Evolutionary conservation across 2,888 invertebrate species (phyloP), one percentile per base, ranked within the genome.

Genomic region (Crioceris asparagi): DNA sequence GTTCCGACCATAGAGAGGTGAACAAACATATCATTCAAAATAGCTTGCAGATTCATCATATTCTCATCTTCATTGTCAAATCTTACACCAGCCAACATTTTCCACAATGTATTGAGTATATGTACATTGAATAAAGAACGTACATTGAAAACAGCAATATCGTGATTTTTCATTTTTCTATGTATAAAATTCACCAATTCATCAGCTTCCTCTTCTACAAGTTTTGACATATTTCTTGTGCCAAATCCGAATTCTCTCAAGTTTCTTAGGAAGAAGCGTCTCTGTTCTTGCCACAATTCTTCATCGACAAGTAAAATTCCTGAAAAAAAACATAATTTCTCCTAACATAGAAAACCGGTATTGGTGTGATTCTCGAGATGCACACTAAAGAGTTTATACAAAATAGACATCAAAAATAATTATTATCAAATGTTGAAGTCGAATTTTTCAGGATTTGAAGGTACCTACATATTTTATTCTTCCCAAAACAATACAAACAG

Each of bases 241-340:
- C 87, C 84, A 47, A 85, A 87, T 0, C 88, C 87, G 51, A 86
- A 86, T 45, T 86, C 84, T 39, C 81, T 76, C 16, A 88, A 64
- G 53, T 87, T 85, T 6, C 80, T 72, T 29, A 86, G 56, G 2
- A 85, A 71, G 52, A 87, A 88, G 21, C 79, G 69, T 32, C 85
- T 70, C 55, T 88, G 87, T 51, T 85, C 84, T 34, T 57, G 56
- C 66, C 66, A 66, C 39, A 64, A 61, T 18, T 74, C 75, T 35
- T 76, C 79, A 49, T 88, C 87, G 0, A 81, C 82, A 0, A 86
- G 59, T 1, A 86, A 57, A 2, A 85, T 70, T 11, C 59, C 56
- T 56, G 27, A 10, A 50, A 50, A n/a, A n/a, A n/a, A n/a, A n/a
- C n/a, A n/a, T n/a, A n/a, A n/a, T n/a, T n/a, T n/a, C n/a, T n/a